phyloP scores from a whole-genome alignment of 1,140 invertebrate genomes.

The Pseudomyrmex dendroicus region DNA sequence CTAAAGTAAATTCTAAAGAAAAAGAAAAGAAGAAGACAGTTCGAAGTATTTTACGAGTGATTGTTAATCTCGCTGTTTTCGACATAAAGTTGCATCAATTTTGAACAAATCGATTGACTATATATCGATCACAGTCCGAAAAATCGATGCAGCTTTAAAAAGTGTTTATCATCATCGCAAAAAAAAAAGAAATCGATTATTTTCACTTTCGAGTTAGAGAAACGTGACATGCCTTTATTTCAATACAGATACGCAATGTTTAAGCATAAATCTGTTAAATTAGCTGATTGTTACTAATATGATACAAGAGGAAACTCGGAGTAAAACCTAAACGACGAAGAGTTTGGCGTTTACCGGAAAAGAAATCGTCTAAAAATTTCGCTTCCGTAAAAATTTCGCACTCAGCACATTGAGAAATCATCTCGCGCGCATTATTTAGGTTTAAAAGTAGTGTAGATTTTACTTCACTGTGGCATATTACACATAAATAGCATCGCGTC shows the following conservation, averaged over 20 bases:
- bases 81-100: too few relatives aligned
- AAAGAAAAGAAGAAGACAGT: too few relatives aligned
- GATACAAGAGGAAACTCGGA: not conserved
- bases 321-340: not conserved
- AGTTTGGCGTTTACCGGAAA: not conserved
- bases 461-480: constrained; percentile 1
- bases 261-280: not conserved
- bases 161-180: too few relatives aligned
- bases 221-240: constrained; percentile 20
- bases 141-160: too few relatives aligned
- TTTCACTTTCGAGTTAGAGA: not conserved
- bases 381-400: not conserved
- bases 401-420: constrained; percentile 13
- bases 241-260: not conserved
- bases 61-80: too few relatives aligned
- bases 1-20: too few relatives aligned
- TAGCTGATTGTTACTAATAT: not conserved
- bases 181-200: too few relatives aligned
- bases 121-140: too few relatives aligned
- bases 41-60: too few relatives aligned
- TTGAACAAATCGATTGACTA: too few relatives aligned
- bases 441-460: constrained; percentile 12
- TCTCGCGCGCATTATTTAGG: not conserved
- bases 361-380: too few relatives aligned
- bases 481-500: constrained; percentile 17